Conservation (phyloP, 2,888 invertebrate species). For the Drosophila sordidula region DNA sequence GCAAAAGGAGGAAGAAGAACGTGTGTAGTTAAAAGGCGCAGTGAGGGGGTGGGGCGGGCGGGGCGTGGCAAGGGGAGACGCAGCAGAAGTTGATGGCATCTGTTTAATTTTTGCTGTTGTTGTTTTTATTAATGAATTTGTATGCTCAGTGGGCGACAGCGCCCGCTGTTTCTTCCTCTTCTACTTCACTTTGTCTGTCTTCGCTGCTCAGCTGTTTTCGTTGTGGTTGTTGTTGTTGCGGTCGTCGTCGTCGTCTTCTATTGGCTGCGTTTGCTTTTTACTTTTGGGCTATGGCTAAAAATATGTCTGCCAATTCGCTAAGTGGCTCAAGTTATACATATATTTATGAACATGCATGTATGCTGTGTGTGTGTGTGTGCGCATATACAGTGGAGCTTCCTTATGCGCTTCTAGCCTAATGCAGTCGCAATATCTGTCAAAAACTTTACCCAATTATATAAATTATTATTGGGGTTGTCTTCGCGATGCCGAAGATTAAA, state of each 20-base stretch:
- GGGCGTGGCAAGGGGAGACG: no score
- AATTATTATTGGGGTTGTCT: not conserved
- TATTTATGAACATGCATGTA: slow-evolving; percentile 1
- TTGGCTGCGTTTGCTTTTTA: slow-evolving; percentile 57
- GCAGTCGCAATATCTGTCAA: slow-evolving; percentile 9
- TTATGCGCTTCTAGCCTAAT: slow-evolving; percentile 13
- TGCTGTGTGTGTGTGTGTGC: not conserved
- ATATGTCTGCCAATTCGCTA: slow-evolving; percentile 76
- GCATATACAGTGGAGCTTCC: slow-evolving; percentile 22
- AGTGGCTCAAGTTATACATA: slow-evolving; percentile 62
- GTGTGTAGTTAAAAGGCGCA: slow-evolving; percentile 6
- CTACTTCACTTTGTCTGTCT: not conserved
- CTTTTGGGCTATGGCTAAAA: slow-evolving; percentile 70
- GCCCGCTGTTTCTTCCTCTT: slow-evolving; percentile 15
- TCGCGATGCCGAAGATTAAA: not conserved
- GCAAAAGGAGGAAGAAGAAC: slow-evolving; percentile 2
- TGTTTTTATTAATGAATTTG: slow-evolving; percentile 75
- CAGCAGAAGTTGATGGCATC: slow-evolving; percentile 57
- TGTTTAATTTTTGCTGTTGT: slow-evolving; percentile 71
- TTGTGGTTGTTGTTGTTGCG: slow-evolving; percentile 23
- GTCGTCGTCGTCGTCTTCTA: slow-evolving; percentile 32
- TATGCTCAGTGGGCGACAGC: slow-evolving; percentile 53
- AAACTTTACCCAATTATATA: not conserved
- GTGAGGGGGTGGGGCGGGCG: no score
- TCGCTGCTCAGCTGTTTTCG: slow-evolving; percentile 13